Evolutionary conservation across 2,113 vertebrate species (phyloP).

Genomic region (Pipa parva): DNA sequence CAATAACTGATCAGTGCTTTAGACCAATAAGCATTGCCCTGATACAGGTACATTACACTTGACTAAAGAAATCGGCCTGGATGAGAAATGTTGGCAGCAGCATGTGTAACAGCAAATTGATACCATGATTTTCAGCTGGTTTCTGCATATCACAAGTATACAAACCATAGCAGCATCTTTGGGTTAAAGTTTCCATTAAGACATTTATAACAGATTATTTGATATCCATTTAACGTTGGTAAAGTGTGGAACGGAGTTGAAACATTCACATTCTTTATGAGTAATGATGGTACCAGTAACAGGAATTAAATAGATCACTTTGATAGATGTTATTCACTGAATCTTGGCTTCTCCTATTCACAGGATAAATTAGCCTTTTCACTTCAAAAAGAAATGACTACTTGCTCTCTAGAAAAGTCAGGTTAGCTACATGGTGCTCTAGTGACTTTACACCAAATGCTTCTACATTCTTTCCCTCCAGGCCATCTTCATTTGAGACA

Average conservation of each 20-base stretch:
- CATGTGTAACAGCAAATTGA: constrained; percentile 39
- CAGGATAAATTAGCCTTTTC: no score
- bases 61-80: constrained; percentile 25
- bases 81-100: constrained; percentile 42
- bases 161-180: constrained; percentile 63
- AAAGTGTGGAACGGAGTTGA: constrained; percentile 26
- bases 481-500: constrained; percentile 59
- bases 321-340: constrained; percentile 55
- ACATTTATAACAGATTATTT: constrained; percentile 52
- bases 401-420: constrained; percentile 82
- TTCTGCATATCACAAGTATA: constrained; percentile 44
- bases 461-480: constrained; percentile 67
- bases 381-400: constrained; percentile 47
- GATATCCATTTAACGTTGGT: constrained; percentile 29
- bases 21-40: constrained; percentile 33
- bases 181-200: constrained; percentile 57
- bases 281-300: constrained; percentile 55
- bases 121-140: constrained; percentile 34
- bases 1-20: constrained; percentile 45
- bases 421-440: constrained; percentile 74
- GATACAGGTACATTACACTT: constrained; percentile 43
- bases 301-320: constrained; percentile 42
- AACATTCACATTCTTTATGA: constrained; percentile 49
- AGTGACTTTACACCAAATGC: constrained; percentile 70
- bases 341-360: constrained; percentile 41